A percentile compares a stretch with the other conserved stretches of the same genome.
Conservation (phyloP, 2,888 invertebrate genomes). For the Drosophila borealis region DNA sequence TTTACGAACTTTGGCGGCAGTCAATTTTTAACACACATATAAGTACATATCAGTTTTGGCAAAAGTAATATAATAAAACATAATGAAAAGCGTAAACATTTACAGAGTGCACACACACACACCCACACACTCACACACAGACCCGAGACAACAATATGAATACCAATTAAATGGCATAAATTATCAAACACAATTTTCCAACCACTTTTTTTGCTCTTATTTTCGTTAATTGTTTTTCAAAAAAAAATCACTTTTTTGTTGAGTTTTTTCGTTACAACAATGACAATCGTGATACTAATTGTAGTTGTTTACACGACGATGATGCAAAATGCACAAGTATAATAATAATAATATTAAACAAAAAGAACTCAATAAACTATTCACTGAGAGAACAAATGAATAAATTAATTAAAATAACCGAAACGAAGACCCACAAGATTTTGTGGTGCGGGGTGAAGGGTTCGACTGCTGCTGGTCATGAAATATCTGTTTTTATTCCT, state of each 20-base stretch:
- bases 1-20: constrained; percentile 49
- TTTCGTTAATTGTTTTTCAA: constrained; percentile 12
- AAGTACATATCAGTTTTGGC: constrained; percentile 78
- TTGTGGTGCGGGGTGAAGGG: not conserved
- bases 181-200: constrained; percentile 45
- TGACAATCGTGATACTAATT: constrained; percentile 85
- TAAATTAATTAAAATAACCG: constrained; percentile 46
- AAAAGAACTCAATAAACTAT: constrained; percentile 42
- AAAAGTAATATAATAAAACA: constrained; percentile 41
- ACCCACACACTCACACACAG: not conserved
- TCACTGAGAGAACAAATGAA: constrained; percentile 46
- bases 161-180: constrained; percentile 64
- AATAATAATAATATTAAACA: constrained; percentile 57
- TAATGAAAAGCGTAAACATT: constrained; percentile 64
- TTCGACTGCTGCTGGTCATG: constrained; percentile 24
- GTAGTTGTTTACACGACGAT: constrained; percentile 82
- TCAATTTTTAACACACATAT: constrained; percentile 68
- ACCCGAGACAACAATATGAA: constrained; percentile 39
- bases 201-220: constrained; percentile 4
- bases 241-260: constrained; percentile 9
- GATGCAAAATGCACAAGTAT: constrained; percentile 79
- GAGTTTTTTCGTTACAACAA: constrained; percentile 72
- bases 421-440: constrained; percentile 3
- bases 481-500: constrained; percentile 4
- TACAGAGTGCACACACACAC: constrained; percentile 26